phyloP scores from a whole-genome alignment of 1,140 invertebrate species.

The Cydia amplana region DNA sequence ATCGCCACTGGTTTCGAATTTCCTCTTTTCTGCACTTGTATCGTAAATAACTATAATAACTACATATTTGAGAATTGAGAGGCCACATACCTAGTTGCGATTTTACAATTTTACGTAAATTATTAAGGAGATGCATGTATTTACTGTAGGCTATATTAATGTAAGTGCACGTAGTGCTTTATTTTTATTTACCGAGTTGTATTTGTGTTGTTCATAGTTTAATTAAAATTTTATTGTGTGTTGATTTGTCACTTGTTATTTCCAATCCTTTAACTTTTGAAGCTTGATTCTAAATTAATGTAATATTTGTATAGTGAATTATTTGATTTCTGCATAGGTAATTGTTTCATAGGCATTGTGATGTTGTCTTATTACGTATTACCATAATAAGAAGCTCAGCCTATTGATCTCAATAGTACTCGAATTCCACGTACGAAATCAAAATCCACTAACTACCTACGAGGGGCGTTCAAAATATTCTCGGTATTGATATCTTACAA shows the following conservation, averaged over 20 bases:
- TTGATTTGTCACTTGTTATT: neutral
- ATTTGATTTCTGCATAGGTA: neutral
- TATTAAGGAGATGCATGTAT: neutral
- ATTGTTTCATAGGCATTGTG: too few species aligned
- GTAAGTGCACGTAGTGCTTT: neutral
- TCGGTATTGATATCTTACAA: too few species aligned
- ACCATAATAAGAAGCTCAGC: too few species aligned
- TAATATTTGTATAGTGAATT: neutral
- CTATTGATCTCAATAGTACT: too few species aligned
- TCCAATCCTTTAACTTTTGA: constrained; percentile 6
- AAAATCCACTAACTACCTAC: too few species aligned
- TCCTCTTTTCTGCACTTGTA: too few species aligned
- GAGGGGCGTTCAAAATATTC: too few species aligned
- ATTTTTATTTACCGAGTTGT: constrained; percentile 3
- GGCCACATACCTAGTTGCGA: neutral
- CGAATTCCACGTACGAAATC: too few species aligned
- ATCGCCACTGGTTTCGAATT: too few species aligned
- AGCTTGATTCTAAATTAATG: neutral
- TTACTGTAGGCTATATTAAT: neutral
- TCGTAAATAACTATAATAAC: too few species aligned
- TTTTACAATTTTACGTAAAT: neutral
- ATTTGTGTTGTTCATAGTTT: constrained; percentile 10
- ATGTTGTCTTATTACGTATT: too few species aligned
- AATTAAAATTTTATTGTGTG: constrained; percentile 9
- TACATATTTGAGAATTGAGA: too few species aligned